phyloP scores from a whole-genome alignment of 2,888 invertebrate genomes.

The Apocheima hispidaria region DNA sequence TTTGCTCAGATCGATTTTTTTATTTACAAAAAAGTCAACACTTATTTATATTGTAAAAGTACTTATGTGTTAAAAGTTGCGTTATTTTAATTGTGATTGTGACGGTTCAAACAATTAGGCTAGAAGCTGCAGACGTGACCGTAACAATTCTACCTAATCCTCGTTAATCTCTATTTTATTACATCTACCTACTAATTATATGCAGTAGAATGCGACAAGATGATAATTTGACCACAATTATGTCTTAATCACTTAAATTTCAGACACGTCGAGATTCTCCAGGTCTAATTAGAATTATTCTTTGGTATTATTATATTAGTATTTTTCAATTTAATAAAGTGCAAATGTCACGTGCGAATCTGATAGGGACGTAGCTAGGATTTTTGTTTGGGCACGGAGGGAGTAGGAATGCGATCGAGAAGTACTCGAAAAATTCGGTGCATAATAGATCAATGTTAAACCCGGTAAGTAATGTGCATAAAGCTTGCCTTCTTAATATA shows the following conservation, averaged over 20 bases:
- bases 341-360: background rate
- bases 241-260: background rate
- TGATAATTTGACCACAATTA: background rate
- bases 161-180: background rate
- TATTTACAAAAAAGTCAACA: no score
- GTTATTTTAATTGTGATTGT: no score
- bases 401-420: no score
- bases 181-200: background rate
- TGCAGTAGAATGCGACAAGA: slow-evolving; percentile 4
- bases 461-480: no score
- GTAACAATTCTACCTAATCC: background rate
- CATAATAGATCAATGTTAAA: no score
- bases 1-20: no score
- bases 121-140: background rate
- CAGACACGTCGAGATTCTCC: background rate
- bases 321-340: background rate
- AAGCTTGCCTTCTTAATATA: no score
- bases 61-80: no score
- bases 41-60: no score
- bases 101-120: no score
- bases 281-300: background rate
- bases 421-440: no score
- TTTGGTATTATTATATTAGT: background rate
- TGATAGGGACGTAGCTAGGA: background rate
- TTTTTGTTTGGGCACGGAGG: background rate